Conservation (phyloP, 2,797 vertebrate species). For the Myotis pilosus region DNA sequence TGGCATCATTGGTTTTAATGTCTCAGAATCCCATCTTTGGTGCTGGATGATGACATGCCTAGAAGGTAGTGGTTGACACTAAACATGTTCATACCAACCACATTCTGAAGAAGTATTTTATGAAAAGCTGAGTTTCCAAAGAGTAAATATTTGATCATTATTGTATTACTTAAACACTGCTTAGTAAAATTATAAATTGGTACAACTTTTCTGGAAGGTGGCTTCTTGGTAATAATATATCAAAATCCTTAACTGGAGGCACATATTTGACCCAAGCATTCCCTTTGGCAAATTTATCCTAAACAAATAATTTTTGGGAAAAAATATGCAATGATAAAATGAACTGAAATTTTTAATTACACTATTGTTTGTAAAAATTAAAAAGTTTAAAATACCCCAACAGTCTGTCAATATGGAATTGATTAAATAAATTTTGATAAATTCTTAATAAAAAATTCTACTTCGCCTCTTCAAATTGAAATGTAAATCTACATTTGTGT, state of each 20-base stretch:
- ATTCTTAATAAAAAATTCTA: not conserved
- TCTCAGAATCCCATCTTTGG: not conserved
- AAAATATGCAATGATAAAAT: not conserved
- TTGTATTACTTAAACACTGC: not conserved
- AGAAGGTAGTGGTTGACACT: not conserved
- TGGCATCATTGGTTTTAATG: not conserved
- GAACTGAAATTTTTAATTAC: constrained; percentile 5
- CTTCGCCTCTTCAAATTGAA: not conserved
- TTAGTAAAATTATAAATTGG: not conserved
- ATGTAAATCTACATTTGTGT: not conserved
- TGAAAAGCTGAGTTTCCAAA: not conserved
- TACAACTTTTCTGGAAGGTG: not conserved
- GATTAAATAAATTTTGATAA: not conserved
- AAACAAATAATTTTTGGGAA: not conserved
- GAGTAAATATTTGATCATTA: not conserved
- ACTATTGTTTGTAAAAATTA: not conserved
- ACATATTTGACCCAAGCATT: not conserved
- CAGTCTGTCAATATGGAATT: not conserved
- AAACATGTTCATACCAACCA: not conserved
- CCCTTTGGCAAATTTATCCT: not conserved
- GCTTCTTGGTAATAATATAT: not conserved
- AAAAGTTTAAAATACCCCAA: not conserved
- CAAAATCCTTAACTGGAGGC: not conserved
- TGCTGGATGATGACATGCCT: not conserved
- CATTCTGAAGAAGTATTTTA: constrained; percentile 8